These are phyloP conservation scores for Gyps fulvus DNA, from an alignment of 2,113 vertebrate species.

Conservation along the genomic window DNA sequence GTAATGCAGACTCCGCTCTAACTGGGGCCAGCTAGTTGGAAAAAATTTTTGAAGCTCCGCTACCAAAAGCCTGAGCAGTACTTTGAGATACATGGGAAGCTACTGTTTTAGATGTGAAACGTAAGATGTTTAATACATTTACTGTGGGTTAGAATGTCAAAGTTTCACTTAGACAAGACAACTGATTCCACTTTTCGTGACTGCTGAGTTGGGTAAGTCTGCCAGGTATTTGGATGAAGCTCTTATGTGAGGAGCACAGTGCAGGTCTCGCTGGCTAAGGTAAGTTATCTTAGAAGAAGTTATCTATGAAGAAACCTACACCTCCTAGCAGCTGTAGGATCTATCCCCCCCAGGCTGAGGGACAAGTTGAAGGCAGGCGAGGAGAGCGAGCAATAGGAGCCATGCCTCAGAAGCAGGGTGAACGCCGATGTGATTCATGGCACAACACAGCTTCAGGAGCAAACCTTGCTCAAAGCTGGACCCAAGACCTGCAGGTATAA, in stretches of 20 bases:
- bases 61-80: neutral
- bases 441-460: neutral
- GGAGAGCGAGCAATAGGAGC: neutral
- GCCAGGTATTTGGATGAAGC: neutral
- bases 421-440: accelerated
- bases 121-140: neutral
- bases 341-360: neutral
- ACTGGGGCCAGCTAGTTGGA: neutral
- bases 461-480: neutral
- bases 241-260: neutral
- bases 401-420: neutral
- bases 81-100: neutral
- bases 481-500: neutral
- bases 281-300: neutral
- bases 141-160: neutral
- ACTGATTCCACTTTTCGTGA: accelerated
- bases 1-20: neutral
- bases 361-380: neutral
- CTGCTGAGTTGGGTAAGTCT: neutral
- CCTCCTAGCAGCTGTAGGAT: neutral
- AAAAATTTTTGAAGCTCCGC: neutral
- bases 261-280: neutral
- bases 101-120: neutral
- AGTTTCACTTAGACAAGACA: neutral
- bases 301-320: neutral